Base-by-base conservation (phyloP, 2,113 vertebrate species). In the Periophthalmodon schlosseri region DNA sequence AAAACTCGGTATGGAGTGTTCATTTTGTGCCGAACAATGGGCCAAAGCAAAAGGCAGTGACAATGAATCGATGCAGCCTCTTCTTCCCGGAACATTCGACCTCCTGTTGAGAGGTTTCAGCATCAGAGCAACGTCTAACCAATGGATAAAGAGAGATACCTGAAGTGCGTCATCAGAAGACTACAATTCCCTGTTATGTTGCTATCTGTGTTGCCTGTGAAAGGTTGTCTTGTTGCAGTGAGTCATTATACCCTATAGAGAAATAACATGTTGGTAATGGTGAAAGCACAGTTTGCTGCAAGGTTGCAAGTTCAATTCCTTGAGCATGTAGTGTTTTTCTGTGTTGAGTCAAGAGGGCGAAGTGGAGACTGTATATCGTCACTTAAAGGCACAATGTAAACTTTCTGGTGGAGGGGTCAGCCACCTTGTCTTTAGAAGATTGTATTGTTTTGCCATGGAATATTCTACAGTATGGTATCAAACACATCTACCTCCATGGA, bases 61-160 rank as follows among this genome's bases (percentile, higher is more conserved):
- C 67, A 69, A 69, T 67, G 63, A 80, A 87, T 89, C 83, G 80
- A 88, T 87, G 70, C 49, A n/a, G 73, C 74, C 84, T 82, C 61
- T 76, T 80, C 84, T 63, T 36, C 47, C 65, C 14, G 44, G 70
- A 75, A 58, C 73, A 36, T 70, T 60, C 70, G 64, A 57, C 36
- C 68, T 74, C n/a, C 80, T 50, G 36, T 33, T 61, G 13, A 14
- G 24, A 70, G 57, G 34, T 70, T 75, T 83, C 76, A 36, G 14
- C 68, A 71, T 34, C 52, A 23, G 69, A n/a, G 65, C 65, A 11
- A 3, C 72, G 47, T 54, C 8, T 20, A 23, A 36, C 54, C 75
- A 50, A 47, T 69, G 56, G 56, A 36, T 79, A 70, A 74, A 47
- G 73, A 28, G 52, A 77, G 13, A 76, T 81, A 72, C 70, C 39